Evolutionary conservation across 1,140 invertebrate species (phyloP), one percentile per base, ranked within the genome.

Genomic region (Drosophila bifasciata): DNA sequence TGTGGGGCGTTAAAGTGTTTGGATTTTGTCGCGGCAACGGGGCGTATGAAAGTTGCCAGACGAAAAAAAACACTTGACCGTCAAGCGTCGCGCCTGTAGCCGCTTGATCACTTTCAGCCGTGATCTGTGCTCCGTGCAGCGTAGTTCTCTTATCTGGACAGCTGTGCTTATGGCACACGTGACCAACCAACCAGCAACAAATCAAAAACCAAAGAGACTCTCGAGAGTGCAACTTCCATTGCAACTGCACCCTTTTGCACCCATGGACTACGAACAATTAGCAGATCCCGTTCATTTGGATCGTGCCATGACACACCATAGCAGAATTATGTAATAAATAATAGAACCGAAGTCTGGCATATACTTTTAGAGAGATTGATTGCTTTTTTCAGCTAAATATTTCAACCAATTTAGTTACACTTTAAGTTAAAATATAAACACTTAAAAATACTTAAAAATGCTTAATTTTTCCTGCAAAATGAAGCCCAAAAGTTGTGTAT

Each of bases 251-350:
- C 80, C 79, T 76, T 84, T 76, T 79, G 58, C 7, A 23, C 44
- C 3, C n/a, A 36, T 61, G 55, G 28, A 62, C 28, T 36, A n/a
- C 36, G 28, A 79, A 79, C 76, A 85, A 84, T 84, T 84, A 85
- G 72, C 76, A 74, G 58, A 73, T 75, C 63, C 63, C 51, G 23
- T 74, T 53, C 32, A 45, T 60, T 60, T 76, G 55, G 81, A 66
- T 84, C 81, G 80, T 85, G 80, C 81, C 72, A 63, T 63, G 68
- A 72, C 69, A 72, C 67, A 70, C 69, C 56, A 64, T n/a, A n/a
- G n/a, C n/a, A n/a, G n/a, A n/a, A n/a, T n/a, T n/a, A n/a, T n/a
- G n/a, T n/a, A n/a, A n/a, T n/a, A n/a, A n/a, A n/a, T n/a, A n/a
- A n/a, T n/a, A n/a, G n/a, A n/a, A 11, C 32, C 32, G 32, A 36